Base-by-base conservation (phyloP, 2,113 vertebrate species). In the Macrotus californicus region DNA sequence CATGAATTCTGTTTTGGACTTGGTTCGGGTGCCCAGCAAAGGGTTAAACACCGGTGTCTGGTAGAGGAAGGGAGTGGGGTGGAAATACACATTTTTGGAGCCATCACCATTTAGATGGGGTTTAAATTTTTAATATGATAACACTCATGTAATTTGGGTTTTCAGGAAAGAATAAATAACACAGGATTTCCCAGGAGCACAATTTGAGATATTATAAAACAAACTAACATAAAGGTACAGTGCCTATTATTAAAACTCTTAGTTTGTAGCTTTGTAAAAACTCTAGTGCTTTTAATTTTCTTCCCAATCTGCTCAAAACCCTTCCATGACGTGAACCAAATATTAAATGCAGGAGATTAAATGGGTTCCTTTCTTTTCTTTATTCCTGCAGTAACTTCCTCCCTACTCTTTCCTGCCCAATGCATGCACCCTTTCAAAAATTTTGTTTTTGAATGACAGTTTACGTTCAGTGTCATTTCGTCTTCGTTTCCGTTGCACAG, bases 401-500 rank as follows among this genome's bases (percentile, higher is more conserved):
- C 50, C 7, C 26, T 87, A 48, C 18, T 76, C 29, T 26, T 46
- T 48, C 9, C 31, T 79, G 69, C 16, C 70, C 22, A 91, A 77
- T 94, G 73, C 84, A 67, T 96, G 72, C 93, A 77, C 97, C 87
- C 97, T 98, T 96, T 92, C 97, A 97, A 31, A 67, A 18, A 29
- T 18, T 18, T 7, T 67, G 6, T 18, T n/a, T 67, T 67, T 67
- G 31, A n/a, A 18, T 16, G n/a, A 26, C 29, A 7, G 64, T n/a
- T 67, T n/a, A 8, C 34, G 18, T n/a, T 67, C 34, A 7, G 15
- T n/a, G 16, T 67, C 12, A 31, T n/a, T 67, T 67, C 18, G 64
- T n/a, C 18, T 67, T 67, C 5, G 15, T 67, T 67, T 67, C 16
- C 7, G 15, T 31, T 18, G 64, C 3, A n/a, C 34, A 67, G 64